Base-by-base conservation (phyloP, 2,113 vertebrate genomes). In the Otocyon megalotis region DNA sequence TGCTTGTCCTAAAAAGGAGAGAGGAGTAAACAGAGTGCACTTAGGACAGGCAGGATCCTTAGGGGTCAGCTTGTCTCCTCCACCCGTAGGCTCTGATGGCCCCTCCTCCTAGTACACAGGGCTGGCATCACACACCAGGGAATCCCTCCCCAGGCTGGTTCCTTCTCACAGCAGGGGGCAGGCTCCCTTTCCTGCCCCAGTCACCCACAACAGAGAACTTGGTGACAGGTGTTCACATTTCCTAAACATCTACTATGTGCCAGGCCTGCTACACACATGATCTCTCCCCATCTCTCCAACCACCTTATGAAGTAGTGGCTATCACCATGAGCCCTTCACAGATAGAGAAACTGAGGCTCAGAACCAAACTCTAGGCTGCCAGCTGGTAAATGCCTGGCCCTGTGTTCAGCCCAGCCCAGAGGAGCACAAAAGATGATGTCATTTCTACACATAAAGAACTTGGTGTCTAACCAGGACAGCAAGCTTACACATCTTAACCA, bases 1-100 rank as follows among this genome's bases (percentile, higher is more conserved):
- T 99, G 99, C 98, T 99, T 99, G 98, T 99, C 99, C 99, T 99
- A 74, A 92, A 98, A 94, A 98, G 37, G 20, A 97, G 88, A 94
- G 62, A 94, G 60, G 56, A 94, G 65, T 87, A 82, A n/a, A 82
- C 3, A 65, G 24, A n/a, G 8, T 1, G 1, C 3, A 13, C 24
- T 91, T 80, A 77, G 28, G 56, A 26, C 4, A 6, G 76, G n/a
- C 35, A 80, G 63, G 30, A 54, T 48, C 2, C 32, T n/a, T 80
- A 16, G 69, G 28, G 50, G 19, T 32, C 30, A 58, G 56, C 48
- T 9, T 32, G 20, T 54, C 50, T 81, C 24, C 48, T 28, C 5
- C 0, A 79, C 13, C 20, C 56, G 3, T 16, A 62, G 84, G 79
- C 37, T 69, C 65, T 88, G 15, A 87, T 13, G 28, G 24, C 50